These are phyloP conservation scores for Ailurus styani DNA, from an alignment of 2,113 vertebrate genomes.

Conservation along the genomic window DNA sequence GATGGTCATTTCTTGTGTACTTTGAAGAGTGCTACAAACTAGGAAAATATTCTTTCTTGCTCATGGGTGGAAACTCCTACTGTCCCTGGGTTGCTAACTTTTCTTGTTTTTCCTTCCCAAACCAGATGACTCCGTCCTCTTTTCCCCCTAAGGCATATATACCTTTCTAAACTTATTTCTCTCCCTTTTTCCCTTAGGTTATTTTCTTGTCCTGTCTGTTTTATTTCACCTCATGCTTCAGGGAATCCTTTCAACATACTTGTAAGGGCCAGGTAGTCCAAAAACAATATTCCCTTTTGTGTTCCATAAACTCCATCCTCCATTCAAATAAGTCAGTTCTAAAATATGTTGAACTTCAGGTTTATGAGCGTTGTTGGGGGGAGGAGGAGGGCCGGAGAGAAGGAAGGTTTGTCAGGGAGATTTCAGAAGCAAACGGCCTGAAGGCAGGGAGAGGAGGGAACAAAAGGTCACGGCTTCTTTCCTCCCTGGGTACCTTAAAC, in stretches of 20 bases:
- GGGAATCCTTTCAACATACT: conserved; percentile 28
- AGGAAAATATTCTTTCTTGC: background rate
- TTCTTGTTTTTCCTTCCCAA: background rate
- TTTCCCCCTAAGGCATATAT: background rate
- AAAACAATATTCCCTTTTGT: conserved; percentile 53
- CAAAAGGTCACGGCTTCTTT: rapidly evolving
- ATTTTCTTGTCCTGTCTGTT: conserved; percentile 38
- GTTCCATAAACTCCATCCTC: background rate
- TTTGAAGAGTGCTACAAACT: background rate
- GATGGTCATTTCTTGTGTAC: background rate
- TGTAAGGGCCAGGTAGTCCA: background rate
- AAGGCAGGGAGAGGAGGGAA: background rate
- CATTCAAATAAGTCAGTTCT: background rate
- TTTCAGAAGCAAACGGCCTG: background rate
- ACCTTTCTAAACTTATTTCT: conserved; percentile 13
- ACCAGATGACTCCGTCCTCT: background rate
- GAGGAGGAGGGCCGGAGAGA: background rate
- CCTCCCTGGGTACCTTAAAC: rapidly evolving
- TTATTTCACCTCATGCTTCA: conserved; percentile 7
- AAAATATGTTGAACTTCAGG: conserved; percentile 58
- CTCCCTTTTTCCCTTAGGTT: background rate
- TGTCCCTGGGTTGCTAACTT: background rate
- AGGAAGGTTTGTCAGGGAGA: background rate
- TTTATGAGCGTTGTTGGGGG: background rate
- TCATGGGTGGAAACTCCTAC: background rate